Percentiles rank a stretch among this genome's conserved stretches.
Evolutionary conservation across 2,113 vertebrate species (phyloP).

Genomic region (Thunnus thynnus): DNA sequence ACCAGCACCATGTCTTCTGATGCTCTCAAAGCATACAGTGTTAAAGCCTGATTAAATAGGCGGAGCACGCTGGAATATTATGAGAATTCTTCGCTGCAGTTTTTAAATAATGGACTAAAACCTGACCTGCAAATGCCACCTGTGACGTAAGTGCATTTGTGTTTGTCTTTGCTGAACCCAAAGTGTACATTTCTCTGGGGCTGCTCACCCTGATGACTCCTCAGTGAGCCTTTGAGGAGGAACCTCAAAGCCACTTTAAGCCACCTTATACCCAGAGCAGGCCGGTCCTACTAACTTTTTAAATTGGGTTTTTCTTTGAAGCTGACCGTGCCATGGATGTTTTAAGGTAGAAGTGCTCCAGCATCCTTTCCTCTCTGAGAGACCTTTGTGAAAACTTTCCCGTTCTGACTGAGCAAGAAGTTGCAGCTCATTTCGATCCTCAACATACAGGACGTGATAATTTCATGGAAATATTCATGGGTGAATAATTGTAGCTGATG

Average conservation of each 20-base stretch:
- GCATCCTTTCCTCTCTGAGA: background rate
- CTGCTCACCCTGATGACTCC: slow-evolving; percentile 10
- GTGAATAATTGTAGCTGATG: slow-evolving; percentile 45
- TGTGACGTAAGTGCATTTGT: slow-evolving; percentile 2
- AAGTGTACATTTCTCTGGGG: background rate
- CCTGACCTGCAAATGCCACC: background rate
- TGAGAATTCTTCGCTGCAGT: background rate
- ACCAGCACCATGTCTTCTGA: slow-evolving; percentile 33
- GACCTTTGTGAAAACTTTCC: slow-evolving; percentile 4
- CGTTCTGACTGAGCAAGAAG: slow-evolving; percentile 11
- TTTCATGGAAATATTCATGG: slow-evolving; percentile 37
- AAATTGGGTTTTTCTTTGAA: slow-evolving; percentile 60
- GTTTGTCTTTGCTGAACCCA: slow-evolving; percentile 2
- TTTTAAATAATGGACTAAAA: slow-evolving; percentile 17
- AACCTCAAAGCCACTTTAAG: slow-evolving; percentile 24
- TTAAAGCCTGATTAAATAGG: slow-evolving; percentile 46
- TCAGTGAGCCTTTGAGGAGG: slow-evolving; percentile 20
- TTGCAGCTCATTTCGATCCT: slow-evolving; percentile 24
- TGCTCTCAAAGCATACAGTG: slow-evolving; percentile 48
- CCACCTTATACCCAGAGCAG: background rate
- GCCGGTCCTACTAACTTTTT: slow-evolving; percentile 44
- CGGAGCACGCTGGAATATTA: background rate
- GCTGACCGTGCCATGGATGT: slow-evolving; percentile 30
- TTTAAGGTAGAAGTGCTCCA: background rate
- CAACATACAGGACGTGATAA: slow-evolving; percentile 23